Base-by-base conservation (phyloP, 2,888 invertebrate genomes). In the Suillia variegata region DNA sequence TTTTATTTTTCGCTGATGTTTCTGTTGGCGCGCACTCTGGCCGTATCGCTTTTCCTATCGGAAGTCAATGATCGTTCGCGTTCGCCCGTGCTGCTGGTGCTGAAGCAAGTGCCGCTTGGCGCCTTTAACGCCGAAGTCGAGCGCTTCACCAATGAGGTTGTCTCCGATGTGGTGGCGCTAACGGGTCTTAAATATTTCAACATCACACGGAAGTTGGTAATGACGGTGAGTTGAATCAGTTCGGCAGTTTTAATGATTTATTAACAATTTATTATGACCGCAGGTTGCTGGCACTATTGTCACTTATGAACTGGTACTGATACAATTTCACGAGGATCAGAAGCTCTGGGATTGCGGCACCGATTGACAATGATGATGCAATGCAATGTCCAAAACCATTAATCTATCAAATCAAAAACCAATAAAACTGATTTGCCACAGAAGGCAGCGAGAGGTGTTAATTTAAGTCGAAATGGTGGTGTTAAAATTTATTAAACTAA, bases 281-380 rank as follows among this genome's bases (percentile, higher is more conserved):
- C 54, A 86, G 86, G 83, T 86, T 38, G 85, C 85, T 42, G 86
- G 86, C 20, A 86, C 86, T 1, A 85, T 86, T 62, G 83, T 86
- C 21, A 86, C 86, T 1, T 87, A 86, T 62, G 86, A 86, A 74
- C 74, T 86, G 55, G 85, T 86, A 17, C 73, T 87, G 51, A 83
- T 86, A 42, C 86, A 87, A 67, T 86, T 86, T 64, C 85, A 85
- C 58, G 81, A 83, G 58, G 82, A 79, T 62, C 67, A 77, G 52
- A 74, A 75, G 33, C 57, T 69, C 31, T 79, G 74, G 75, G 54
- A 72, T 58, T 80, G 77, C 61, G 69, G 68, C 18, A 52, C 52
- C 20, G 60, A 66, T 51, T 66, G 50, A 48, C 26, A 45, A 51
- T 13, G 20, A 4, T 15, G 8, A 21, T 26, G 18, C 20, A 47